Evolutionary conservation across 2,888 invertebrate genomes (phyloP).

Genomic region (Ormyrus rosae): DNA sequence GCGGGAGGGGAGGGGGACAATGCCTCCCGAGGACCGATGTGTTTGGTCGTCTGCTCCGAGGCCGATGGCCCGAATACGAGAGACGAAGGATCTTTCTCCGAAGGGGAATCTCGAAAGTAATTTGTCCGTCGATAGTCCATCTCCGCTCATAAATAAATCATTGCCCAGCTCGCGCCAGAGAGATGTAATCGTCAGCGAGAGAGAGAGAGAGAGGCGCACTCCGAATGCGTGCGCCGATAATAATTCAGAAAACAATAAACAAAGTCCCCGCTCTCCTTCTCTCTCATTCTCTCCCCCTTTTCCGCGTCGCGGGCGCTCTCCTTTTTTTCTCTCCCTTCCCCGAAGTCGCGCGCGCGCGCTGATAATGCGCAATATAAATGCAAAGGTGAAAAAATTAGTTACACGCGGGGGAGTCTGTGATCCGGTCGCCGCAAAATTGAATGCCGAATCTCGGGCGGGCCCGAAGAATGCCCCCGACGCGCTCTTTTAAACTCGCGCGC

Average conservation of each 20-base stretch:
- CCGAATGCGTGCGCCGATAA: constrained; percentile 17
- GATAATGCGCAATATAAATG: constrained; percentile 54
- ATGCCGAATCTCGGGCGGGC: constrained; percentile 10
- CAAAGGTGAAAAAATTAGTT: constrained; percentile 45
- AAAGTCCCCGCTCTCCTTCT: constrained; percentile 7
- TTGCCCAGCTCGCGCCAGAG: constrained; percentile 25
- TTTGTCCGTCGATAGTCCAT: constrained; percentile 59
- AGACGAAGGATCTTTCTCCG: constrained; percentile 53
- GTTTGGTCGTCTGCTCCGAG: constrained; percentile 33
- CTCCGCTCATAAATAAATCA: constrained; percentile 58
- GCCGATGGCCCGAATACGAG: constrained; percentile 48
- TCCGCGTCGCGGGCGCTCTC: background rate
- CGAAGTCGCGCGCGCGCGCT: background rate
- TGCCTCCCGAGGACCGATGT: constrained; percentile 45
- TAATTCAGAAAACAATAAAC: constrained; percentile 55
- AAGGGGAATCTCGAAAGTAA: constrained; percentile 57
- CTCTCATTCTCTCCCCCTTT: background rate
- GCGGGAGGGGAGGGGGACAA: no score
- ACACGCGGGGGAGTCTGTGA: constrained; percentile 7
- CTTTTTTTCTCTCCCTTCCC: background rate
- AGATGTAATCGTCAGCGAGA: constrained; percentile 49
- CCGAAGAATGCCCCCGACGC: constrained; percentile 17
- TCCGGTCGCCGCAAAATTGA: constrained; percentile 13
- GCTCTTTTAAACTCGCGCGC: background rate
- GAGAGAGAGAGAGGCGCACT: background rate